Evolutionary conservation across 2,888 invertebrate species (phyloP), one percentile per base, ranked within the genome.

Genomic region (Eilema caniola): DNA sequence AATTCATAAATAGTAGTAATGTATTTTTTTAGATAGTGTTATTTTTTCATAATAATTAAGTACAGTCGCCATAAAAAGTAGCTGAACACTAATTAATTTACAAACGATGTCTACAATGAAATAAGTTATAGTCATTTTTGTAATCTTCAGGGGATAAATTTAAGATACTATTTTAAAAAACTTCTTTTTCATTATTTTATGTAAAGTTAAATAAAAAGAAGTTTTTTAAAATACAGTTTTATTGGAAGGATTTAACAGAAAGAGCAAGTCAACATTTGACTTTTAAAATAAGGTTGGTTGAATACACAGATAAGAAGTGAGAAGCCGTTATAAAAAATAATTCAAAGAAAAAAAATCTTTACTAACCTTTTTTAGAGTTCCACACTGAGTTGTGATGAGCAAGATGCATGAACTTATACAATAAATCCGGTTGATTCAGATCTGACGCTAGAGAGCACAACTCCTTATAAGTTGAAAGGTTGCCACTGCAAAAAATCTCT

Each of bases 361-460:
- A 71, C 72, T 66, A 0, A 79, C 97, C 97, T 95, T 98, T 98
- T 88, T 98, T 98, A 11, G 98, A 98, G 83, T 98, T 99, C 99
- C 99, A 99, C 68, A 98, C 96, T 2, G 98, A 97, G 91, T 99
- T 98, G 88, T 99, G 98, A 95, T 99, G 99, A 0, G 99, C 99
- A 77, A 99, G 94, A 89, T 99, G 98, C 98, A 99, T 98, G 89
- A 99, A 99, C 91, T 98, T 98, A 93, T 99, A 99, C 76, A 99
- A 97, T 74, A 99, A 96, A 88, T 99, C 99, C 0, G 99, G 99
- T 88, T 99, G 98, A 88, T 99, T 99, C 76, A 99, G 95, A 92
- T 99, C 99, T 0, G 98, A 98, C 0, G 99, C 99, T 62, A 99
- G 94, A 0, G 98, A 98, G 90, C 99, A 99, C 66, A 99, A 95